Evolutionary conservation across 2,888 invertebrate species (phyloP), one percentile per base, ranked within the genome.

Genomic region (Hydroisotoma schaefferi): DNA sequence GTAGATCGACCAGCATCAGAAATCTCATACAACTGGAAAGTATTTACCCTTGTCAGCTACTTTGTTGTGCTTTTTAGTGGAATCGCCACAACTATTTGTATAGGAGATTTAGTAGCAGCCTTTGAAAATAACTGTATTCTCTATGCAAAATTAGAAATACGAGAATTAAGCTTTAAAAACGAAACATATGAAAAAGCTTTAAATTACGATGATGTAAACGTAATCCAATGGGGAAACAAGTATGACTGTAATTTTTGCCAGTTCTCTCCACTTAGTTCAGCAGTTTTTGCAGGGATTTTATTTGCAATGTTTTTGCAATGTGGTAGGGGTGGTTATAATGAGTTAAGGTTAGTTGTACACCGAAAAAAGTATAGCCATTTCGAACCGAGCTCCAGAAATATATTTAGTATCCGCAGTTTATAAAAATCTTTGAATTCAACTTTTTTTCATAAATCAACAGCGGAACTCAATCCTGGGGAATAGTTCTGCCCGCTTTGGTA

Each of bases 1-100:
- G 23, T 58, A 2, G 58, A 55, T 18, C 37, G 62, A 23, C 22
- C 29, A 6, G 58, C 57, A 15, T 38, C 23, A 1, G 55, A 62
- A 3, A 58, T 62, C 40, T 62, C 62, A 0, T 55, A 49, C 6
- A 55, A 43, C 27, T 62, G 62, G 62, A 58, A 51, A 51, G 52
- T 55, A 6, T 23, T 62, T 3, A 62, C 58, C 2, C 33, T 62
- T 2, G 6, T 28, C 6, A 55, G 58, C 33, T 62, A 62, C 28
- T 51, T 59, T 37, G 18, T 55, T 1, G 29, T 49, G 10, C 51
- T 44, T 2, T 8, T 25, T 23, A 55, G 58, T 25, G 62, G 62
- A 23, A 58, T 62, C 18, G 26, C 38, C 12, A 38, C 55, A 27
- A 62, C 58, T 38, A 62, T 62, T 20, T 25, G 43, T 10, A 40